phyloP scores from a whole-genome alignment of 1,140 invertebrate genomes.

The Drosophila bifasciata region DNA sequence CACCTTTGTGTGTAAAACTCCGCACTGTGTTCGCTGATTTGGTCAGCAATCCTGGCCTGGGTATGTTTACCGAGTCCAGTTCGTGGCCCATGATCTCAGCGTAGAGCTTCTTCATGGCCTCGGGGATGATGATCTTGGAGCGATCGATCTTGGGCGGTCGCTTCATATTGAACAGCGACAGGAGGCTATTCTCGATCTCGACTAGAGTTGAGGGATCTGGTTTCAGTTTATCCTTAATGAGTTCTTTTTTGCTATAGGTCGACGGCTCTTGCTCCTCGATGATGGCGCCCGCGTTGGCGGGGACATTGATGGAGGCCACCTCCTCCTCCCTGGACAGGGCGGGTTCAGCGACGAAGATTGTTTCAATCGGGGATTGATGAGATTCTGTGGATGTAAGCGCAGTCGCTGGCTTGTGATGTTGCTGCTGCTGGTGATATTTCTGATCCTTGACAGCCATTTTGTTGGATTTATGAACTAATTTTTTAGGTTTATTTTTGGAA shows the following conservation, averaged over 20 bases:
- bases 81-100: conserved; percentile 86
- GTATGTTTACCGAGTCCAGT: conserved; percentile 87
- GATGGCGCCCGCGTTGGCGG: conserved; percentile 61
- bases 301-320: conserved; percentile 57
- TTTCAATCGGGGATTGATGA: conserved; percentile 46
- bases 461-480: conserved; percentile 69
- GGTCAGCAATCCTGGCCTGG: conserved; percentile 88
- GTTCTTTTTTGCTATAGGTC: conserved; percentile 78
- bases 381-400: conserved; percentile 31
- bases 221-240: conserved; percentile 76
- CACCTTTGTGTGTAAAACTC: conserved; percentile 92
- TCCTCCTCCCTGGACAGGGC: conserved; percentile 36
- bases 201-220: conserved; percentile 84
- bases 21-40: conserved; percentile 93
- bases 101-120: conserved; percentile 92
- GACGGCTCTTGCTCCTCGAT: conserved; percentile 68
- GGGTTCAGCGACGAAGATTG: conserved; percentile 41
- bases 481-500: conserved; percentile 76
- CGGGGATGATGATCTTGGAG: conserved; percentile 88
- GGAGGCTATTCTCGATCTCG: conserved; percentile 88
- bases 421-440: conserved; percentile 32
- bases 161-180: conserved; percentile 90
- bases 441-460: conserved; percentile 64
- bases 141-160: conserved; percentile 85
- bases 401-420: conserved; percentile 40